phyloP scores from a whole-genome alignment of 2,113 vertebrate species.

The Ia io region DNA sequence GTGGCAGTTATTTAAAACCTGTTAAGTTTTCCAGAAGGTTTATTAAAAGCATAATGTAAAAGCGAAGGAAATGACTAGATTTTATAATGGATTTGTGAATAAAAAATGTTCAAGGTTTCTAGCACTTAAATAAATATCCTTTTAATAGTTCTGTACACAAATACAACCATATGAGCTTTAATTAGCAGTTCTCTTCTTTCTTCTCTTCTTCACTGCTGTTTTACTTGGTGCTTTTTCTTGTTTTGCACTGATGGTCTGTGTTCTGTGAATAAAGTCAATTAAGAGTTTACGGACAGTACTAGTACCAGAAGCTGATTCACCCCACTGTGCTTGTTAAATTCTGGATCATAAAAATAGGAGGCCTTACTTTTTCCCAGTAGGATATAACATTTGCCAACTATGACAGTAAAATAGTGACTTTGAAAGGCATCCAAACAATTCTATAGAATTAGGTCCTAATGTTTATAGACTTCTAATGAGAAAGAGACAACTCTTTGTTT shows the following conservation, averaged over 20 bases:
- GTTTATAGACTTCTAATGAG: background rate
- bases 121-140: slow-evolving; percentile 39
- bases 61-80: background rate
- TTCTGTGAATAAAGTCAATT: slow-evolving; percentile 74
- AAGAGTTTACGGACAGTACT: background rate
- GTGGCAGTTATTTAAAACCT: background rate
- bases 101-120: slow-evolving; percentile 34
- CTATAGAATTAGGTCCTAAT: background rate
- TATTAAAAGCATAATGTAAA: slow-evolving; percentile 43
- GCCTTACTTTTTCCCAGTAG: background rate
- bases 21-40: slow-evolving; percentile 25
- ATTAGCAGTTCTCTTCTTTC: slow-evolving; percentile 77
- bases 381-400: background rate
- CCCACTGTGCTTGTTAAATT: background rate
- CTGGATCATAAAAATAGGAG: background rate
- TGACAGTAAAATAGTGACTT: background rate
- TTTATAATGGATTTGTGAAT: background rate
- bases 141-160: slow-evolving; percentile 62
- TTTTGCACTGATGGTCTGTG: slow-evolving; percentile 63
- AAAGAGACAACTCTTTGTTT: background rate
- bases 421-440: background rate
- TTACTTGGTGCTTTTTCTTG: slow-evolving; percentile 75
- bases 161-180: slow-evolving; percentile 53
- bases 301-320: background rate
- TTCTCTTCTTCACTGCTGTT: slow-evolving; percentile 78